Conservation (phyloP, 2,888 invertebrate genomes). For the Caprella mutica region DNA sequence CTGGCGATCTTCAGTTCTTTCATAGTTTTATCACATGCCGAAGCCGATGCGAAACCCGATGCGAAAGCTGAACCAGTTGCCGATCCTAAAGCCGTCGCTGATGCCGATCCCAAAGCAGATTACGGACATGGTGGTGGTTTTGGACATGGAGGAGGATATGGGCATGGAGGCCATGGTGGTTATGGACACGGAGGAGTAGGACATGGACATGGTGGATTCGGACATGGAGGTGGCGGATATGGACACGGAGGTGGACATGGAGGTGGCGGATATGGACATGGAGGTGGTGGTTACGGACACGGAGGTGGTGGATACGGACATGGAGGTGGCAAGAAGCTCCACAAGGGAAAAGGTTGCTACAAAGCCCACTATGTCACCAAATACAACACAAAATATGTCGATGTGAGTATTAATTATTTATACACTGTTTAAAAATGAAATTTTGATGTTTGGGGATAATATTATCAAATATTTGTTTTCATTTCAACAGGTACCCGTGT, state of each 20-base stretch:
- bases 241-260: neutral
- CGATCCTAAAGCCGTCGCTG: neutral
- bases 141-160: no score
- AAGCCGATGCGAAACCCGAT: constrained; percentile 2
- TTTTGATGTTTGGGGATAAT: neutral
- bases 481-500: constrained; percentile 16
- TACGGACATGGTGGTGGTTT: neutral
- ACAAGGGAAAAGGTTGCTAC: neutral
- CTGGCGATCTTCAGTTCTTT: neutral
- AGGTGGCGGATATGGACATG: neutral
- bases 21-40: neutral
- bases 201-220: neutral
- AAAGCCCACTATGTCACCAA: constrained; percentile 14
- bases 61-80: neutral
- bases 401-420: neutral
- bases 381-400: constrained; percentile 10
- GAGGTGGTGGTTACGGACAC: constrained; percentile 1
- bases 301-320: neutral
- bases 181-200: neutral
- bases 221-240: neutral
- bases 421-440: neutral
- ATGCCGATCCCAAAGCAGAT: neutral
- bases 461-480: neutral
- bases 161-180: neutral
- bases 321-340: neutral